Conservation (phyloP, 2,113 vertebrate species). For the Rhadina sibilatrix region DNA sequence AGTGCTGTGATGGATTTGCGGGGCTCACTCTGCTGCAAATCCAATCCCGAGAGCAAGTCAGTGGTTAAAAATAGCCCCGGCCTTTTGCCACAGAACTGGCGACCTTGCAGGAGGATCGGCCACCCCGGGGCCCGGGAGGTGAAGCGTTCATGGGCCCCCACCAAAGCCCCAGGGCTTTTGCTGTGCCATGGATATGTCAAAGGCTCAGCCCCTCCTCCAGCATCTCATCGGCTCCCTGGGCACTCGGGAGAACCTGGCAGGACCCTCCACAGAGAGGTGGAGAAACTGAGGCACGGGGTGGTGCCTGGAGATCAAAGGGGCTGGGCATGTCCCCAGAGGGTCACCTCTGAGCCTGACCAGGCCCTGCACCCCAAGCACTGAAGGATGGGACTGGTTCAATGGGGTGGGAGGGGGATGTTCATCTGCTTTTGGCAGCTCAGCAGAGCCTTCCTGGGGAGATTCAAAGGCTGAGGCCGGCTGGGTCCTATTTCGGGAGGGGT, state of each 20-base stretch:
- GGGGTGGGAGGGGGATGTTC: not conserved
- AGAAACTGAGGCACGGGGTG: not conserved
- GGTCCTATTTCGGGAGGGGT: conserved; percentile 10
- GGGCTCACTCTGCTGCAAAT: not conserved
- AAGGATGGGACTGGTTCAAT: not conserved
- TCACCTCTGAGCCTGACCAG: not conserved
- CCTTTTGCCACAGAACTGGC: not conserved
- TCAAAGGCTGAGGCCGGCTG: not conserved
- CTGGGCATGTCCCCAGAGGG: not conserved
- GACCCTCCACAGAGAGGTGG: not conserved
- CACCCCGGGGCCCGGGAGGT: not conserved
- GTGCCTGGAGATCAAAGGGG: not conserved
- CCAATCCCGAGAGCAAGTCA: not conserved
- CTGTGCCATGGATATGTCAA: not conserved
- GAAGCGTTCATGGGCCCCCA: not conserved
- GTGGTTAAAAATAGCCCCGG: conserved; percentile 32
- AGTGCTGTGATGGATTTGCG: rapidly evolving
- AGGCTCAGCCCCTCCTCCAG: not conserved
- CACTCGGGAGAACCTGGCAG: not conserved
- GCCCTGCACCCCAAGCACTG: rapidly evolving
- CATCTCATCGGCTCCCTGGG: not conserved
- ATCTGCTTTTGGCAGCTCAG: not conserved
- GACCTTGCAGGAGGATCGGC: not conserved
- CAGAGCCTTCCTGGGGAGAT: not conserved
- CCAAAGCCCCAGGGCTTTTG: not conserved